phyloP scores from a whole-genome alignment of 2,113 vertebrate species.

The Dinomys branickii region DNA sequence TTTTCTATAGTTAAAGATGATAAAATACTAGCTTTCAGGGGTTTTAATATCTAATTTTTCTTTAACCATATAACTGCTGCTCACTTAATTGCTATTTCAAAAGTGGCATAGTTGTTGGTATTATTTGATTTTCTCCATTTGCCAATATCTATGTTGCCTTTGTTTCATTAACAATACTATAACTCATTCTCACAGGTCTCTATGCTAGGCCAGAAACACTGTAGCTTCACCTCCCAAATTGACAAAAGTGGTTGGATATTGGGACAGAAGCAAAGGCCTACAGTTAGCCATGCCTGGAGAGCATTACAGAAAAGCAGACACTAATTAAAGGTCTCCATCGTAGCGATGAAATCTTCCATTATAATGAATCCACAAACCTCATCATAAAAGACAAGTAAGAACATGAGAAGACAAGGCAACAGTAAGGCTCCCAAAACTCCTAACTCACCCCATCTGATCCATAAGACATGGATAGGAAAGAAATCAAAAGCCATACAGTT shows the following conservation, averaged over 20 bases:
- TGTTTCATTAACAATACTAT: neutral
- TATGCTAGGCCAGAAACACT: neutral
- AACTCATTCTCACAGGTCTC: neutral
- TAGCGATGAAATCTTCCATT: neutral
- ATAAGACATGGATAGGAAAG: neutral
- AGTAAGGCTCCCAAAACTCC: neutral
- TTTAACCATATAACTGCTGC: neutral
- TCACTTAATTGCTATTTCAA: neutral
- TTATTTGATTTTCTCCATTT: neutral
- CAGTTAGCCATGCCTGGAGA: neutral
- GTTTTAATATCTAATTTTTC: neutral
- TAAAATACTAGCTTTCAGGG: neutral
- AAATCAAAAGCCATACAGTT: neutral
- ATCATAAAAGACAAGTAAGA: neutral
- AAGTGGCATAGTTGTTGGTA: neutral
- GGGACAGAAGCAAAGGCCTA: neutral
- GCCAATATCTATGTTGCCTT: neutral
- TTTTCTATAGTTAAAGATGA: neutral
- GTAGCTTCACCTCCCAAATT: neutral
- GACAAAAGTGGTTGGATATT: neutral
- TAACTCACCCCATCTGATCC: neutral
- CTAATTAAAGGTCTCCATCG: neutral
- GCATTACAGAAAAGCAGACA: neutral
- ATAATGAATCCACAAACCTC: neutral
- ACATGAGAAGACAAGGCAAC: neutral